These are phyloP conservation scores for Misgurnus mizolepis DNA, from an alignment of 2,113 vertebrate species.

Conservation along the genomic window DNA sequence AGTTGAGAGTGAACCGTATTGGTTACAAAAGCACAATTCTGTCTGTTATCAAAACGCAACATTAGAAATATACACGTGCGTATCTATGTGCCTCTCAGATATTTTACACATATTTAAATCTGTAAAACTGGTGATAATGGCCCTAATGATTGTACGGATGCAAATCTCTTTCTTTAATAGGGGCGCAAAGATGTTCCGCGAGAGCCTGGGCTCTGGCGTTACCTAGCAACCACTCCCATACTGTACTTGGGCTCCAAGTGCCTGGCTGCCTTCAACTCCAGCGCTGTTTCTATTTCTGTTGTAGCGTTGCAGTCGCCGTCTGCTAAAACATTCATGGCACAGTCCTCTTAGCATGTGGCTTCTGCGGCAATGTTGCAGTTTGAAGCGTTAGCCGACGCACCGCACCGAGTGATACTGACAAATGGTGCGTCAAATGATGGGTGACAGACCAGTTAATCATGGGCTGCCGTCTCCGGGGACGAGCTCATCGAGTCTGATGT, in stretches of 20 bases:
- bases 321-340: conserved; percentile 59
- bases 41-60: background rate
- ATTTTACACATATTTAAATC: background rate
- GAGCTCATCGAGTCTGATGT: conserved; percentile 27
- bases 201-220: conserved; percentile 48
- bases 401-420: conserved; percentile 28
- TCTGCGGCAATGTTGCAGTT: conserved; percentile 23
- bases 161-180: conserved; percentile 33
- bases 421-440: conserved; percentile 26
- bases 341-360: conserved; percentile 41
- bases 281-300: conserved; percentile 52
- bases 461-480: conserved; percentile 8
- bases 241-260: conserved; percentile 39
- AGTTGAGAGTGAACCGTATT: background rate
- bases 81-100: background rate
- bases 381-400: conserved; percentile 8
- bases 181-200: conserved; percentile 30
- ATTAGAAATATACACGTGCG: background rate
- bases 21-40: background rate
- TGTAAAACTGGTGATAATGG: conserved; percentile 2
- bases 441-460: conserved; percentile 32
- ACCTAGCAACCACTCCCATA: conserved; percentile 53
- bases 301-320: conserved; percentile 41
- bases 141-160: conserved; percentile 35
- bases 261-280: conserved; percentile 27